Base-by-base conservation (phyloP, 2,113 vertebrate species). In the Eptesicus fuscus region DNA sequence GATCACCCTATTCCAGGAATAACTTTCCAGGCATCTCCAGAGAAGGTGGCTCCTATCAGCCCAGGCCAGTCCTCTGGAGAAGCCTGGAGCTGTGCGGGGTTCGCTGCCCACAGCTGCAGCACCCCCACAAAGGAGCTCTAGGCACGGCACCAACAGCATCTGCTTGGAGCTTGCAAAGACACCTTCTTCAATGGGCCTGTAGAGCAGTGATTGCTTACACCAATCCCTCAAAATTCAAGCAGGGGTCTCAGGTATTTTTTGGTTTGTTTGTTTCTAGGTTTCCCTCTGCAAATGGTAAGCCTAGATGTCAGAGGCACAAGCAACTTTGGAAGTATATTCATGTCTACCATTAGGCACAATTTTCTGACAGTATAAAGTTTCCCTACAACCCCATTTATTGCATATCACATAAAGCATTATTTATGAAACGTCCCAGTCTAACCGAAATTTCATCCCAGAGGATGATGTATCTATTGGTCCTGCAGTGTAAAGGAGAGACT, bases 1-100 rank as follows among this genome's bases (percentile, higher is more conserved):
- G 30, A 35, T 20, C 18, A 28, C 7, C 17, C 2, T 9, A 4
- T 49, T 76, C 6, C 2, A 16, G 13, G 35, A 53, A n/a, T 28
- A 63, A 42, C 14, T 18, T 14, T 16, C 35, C 20, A 89, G 37
- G 14, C 32, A 42, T 42, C 35, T 74, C 18, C 86, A 90, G 70
- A 22, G 40, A 63, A n/a, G 30, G 76, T 5, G 17, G 17, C 14
- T 35, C 35, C 6, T 18, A 20, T n/a, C 28, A 84, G 74, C 25
- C 35, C 42, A 47, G 13, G 51, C n/a, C 20, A 30, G 28, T 32
- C 32, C 9, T 77, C 22, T 67, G n/a, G 70, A 37, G 51, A 70
- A 37, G 67, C 7, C 6, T 40, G 51, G 0, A 13, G 56, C 25
- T 12, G 0, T 28, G 37, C 23, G 28, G 1, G 1, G 0, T 20